Evolutionary conservation across 2,888 invertebrate species (phyloP).

Genomic region (Atethmia centrago): DNA sequence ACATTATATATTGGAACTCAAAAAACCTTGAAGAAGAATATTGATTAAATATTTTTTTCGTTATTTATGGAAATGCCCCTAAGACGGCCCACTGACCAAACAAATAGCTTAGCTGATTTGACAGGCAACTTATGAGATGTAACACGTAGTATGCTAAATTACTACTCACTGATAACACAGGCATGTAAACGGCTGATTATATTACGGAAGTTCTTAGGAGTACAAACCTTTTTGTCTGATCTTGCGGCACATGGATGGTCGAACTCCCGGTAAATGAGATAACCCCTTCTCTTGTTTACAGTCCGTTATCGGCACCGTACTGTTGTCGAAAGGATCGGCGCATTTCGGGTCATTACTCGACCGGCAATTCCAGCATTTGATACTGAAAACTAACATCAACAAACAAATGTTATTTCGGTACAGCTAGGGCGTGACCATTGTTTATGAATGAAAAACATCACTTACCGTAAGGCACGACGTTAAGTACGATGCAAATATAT

Average conservation of each 20-base stretch:
- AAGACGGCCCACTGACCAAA: no score
- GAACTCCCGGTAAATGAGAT: slow-evolving; percentile 92
- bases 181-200: not conserved
- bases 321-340: slow-evolving; percentile 97
- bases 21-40: not conserved
- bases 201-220: no score
- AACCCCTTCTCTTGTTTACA: slow-evolving; percentile 92
- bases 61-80: not conserved
- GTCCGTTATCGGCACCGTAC: slow-evolving; percentile 96
- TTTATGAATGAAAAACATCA: slow-evolving; percentile 51
- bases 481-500: slow-evolving; percentile 63
- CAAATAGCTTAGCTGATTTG: not conserved
- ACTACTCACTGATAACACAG: not conserved
- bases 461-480: slow-evolving; percentile 71
- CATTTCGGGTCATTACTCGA: slow-evolving; percentile 97
- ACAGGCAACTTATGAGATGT: not conserved
- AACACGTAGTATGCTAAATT: not conserved
- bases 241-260: slow-evolving; percentile 97
- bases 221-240: slow-evolving; percentile 95
- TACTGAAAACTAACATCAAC: slow-evolving; percentile 88
- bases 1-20: not conserved
- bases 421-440: slow-evolving; percentile 78
- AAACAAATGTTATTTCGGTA: slow-evolving; percentile 43
- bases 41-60: not conserved
- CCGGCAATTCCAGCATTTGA: slow-evolving; percentile 98